Percentiles rank a stretch among this genome's conserved stretches.
These are phyloP conservation scores for Antennarius maculatus DNA, from an alignment of 2,797 vertebrate species.

Conservation along the genomic window DNA sequence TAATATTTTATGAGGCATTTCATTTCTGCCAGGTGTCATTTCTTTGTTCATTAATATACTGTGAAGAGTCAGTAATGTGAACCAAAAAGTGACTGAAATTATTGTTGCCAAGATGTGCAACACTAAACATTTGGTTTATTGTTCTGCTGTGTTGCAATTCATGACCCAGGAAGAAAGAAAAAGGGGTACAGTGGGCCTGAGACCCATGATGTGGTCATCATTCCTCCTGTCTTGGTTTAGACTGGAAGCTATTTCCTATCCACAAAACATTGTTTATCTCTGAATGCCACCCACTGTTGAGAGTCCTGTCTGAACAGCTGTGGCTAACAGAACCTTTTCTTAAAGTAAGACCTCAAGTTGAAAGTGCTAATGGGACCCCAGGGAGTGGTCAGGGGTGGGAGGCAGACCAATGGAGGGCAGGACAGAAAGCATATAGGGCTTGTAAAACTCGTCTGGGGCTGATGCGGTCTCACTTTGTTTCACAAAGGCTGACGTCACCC, in stretches of 20 bases:
- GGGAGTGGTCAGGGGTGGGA: constrained; percentile 45
- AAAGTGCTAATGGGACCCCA: constrained; percentile 48
- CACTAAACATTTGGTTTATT: too few species aligned
- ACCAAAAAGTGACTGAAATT: too few species aligned
- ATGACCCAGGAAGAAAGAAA: background rate
- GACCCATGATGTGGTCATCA: constrained; percentile 23
- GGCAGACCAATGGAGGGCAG: constrained; percentile 37
- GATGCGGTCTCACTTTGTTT: constrained; percentile 61
- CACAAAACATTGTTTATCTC: constrained; percentile 30
- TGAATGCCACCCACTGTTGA: constrained; percentile 14
- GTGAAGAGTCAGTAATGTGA: too few species aligned
- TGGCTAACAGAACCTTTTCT: constrained; percentile 37
- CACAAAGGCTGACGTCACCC: constrained; percentile 72
- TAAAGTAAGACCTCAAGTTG: constrained; percentile 51
- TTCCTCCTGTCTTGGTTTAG: constrained; percentile 16
- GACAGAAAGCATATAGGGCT: constrained; percentile 44
- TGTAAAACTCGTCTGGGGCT: constrained; percentile 66
- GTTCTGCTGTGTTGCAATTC: background rate
- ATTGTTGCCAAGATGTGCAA: too few species aligned
- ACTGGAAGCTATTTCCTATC: constrained; percentile 19
- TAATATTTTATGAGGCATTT: too few species aligned
- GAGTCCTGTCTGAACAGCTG: constrained; percentile 42
- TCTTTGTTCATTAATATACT: too few species aligned
- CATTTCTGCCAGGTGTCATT: too few species aligned
- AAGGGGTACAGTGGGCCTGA: background rate